phyloP scores from a whole-genome alignment of 2,113 vertebrate species.

The Corythoichthys intestinalis region DNA sequence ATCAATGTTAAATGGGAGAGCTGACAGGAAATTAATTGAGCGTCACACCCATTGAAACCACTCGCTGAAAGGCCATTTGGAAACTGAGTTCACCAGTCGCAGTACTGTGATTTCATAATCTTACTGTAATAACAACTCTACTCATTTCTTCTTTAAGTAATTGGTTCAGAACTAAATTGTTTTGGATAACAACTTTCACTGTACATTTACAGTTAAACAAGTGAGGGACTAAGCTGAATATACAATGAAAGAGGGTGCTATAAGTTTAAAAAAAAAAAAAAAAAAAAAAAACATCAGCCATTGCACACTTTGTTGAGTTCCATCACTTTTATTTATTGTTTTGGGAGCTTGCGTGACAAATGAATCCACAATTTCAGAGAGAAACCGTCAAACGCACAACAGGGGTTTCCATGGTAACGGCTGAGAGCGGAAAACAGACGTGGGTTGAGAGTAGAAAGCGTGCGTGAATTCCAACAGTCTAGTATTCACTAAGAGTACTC shows the following conservation, averaged over 20 bases:
- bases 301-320: slow-evolving; percentile 14
- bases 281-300: not conserved
- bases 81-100: no score
- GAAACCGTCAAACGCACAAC: slow-evolving; percentile 41
- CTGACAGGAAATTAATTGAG: no score
- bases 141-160: not conserved
- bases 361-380: slow-evolving; percentile 44
- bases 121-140: no score
- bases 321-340: slow-evolving; percentile 36
- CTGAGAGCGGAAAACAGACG: slow-evolving; percentile 41
- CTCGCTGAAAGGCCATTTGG: no score
- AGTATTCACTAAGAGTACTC: slow-evolving; percentile 19
- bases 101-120: no score
- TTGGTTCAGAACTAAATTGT: not conserved
- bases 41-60: no score
- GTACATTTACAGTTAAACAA: not conserved
- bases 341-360: slow-evolving; percentile 18
- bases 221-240: not conserved
- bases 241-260: not conserved
- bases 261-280: not conserved
- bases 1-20: no score
- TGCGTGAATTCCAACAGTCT: slow-evolving; percentile 38
- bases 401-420: slow-evolving; percentile 59
- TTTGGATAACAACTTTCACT: not conserved
- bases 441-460: slow-evolving; percentile 39